Base-by-base conservation (phyloP, 2,113 vertebrate genomes). In the Muntiacus reevesi region DNA sequence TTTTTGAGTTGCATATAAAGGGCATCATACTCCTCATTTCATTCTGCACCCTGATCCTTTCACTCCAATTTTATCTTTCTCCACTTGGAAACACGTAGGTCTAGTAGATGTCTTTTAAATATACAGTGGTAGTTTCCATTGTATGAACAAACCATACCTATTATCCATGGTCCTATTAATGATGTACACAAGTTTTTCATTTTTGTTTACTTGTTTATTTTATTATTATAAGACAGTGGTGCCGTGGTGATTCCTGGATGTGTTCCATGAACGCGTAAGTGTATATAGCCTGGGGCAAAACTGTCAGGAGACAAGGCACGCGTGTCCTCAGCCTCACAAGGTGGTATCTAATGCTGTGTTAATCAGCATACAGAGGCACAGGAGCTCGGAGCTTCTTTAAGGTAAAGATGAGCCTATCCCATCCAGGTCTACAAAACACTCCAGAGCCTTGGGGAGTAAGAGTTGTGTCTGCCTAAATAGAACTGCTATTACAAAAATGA, bases 401-500 rank as follows among this genome's bases (percentile, higher is more conserved):
- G 60, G 28, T 25, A 76, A 33, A 76, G 86, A 82, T 62, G 40
- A 54, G 36, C 45, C 54, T 74, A 2, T 2, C 8, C 74, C 43
- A 86, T 45, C 47, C 62, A 81, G 79, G 40, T 52, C 87, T 94
- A 64, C 3, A 6, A 96, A 97, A 62, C 19, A 93, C 87, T 76
- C 30, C 59, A 36, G 67, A 40, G 15, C 91, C 47, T 81, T 30
- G 43, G 94, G 52, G 89, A 96, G 40, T 21, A 27, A 76, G 45
- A 83, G 64, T 9, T 13, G 6, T 28, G 60, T 43, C 94, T 95
- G 83, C 54, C 91, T 84, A 90, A 89, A 89, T 1, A 79, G 93
- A 93, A 85, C 64, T 59, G 50, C 71, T 81, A 16, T 95, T 62
- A 93, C 5, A 60, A 89, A 94, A 74, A 87, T 91, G 91, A 97